Evolutionary conservation across 2,113 vertebrate species (phyloP), one percentile per base, ranked within the genome.

Genomic region (Montifringilla adamsi): DNA sequence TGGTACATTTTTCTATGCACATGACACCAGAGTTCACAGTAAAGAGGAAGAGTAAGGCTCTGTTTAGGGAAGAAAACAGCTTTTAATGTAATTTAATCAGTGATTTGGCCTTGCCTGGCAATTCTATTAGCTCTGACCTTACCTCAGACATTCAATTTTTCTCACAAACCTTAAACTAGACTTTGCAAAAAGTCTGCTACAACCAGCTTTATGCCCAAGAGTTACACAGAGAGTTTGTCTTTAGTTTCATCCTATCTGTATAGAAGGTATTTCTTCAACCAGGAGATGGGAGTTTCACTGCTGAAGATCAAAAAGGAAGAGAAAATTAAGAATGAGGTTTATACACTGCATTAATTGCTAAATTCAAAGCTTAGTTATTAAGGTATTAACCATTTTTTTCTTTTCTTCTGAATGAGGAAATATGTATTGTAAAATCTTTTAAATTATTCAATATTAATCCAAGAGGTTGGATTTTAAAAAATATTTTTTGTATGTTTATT

Each of bases 191-290:
- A 21, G 2, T 73, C 23, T 47, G 0, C n/a, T 47, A 31, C 47
- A 44, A 44, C 21, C 64, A 62, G 17, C 10, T 63, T 75, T 31
- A 49, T 70, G n/a, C 4, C 28, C 2, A n/a, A 55, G 35, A 15
- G 1, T 0, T 39, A 67, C 24, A 16, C 3, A 53, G 21, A 43
- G 13, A 58, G 2, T 4, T 16, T 3, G 4, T 8, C 11, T 63
- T 81, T 10, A 31, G 10, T 81, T 84, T 76, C 17, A 17, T 37
- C 31, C 46, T 60, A 2, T 9, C 35, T 39, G 13, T 35, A 39
- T 1, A 37, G 53, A 77, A 56, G 20, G 13, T 23, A 26, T 77
- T 80, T 89, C 35, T 76, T 44, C 35, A 70, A 39, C 16, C 15
- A 6, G 33, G 6, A 74, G 13, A 49, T 15, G 43, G 17, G 11